These are phyloP conservation scores for Centrocercus urophasianus DNA, from an alignment of 2,113 vertebrate genomes.

Conservation along the genomic window DNA sequence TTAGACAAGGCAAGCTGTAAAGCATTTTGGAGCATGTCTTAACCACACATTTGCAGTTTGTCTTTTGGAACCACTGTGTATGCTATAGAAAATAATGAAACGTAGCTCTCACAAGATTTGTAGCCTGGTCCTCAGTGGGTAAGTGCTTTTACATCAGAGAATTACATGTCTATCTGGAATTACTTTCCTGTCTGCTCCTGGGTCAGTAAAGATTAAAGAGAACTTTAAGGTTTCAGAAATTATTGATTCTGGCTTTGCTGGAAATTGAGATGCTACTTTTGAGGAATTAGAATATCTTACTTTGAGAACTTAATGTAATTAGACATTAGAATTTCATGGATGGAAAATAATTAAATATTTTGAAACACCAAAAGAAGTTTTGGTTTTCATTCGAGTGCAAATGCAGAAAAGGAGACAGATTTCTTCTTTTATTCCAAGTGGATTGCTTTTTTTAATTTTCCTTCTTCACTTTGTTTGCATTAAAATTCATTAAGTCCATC, in stretches of 20 bases:
- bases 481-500: not conserved
- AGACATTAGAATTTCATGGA: not conserved
- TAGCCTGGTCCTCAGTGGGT: not conserved
- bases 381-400: not conserved
- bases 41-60: not conserved
- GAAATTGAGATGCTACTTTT: not conserved
- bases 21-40: not conserved
- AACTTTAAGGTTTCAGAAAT: not conserved
- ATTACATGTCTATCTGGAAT: not conserved
- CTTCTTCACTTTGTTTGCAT: not conserved
- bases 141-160: not conserved
- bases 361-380: not conserved
- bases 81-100: not conserved
- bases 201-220: not conserved
- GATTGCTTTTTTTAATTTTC: not conserved
- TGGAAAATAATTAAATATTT: not conserved
- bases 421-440: not conserved
- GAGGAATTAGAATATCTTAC: not conserved
- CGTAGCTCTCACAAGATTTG: not conserved
- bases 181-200: not conserved
- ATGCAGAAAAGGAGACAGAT: not conserved
- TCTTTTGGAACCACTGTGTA: not conserved
- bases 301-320: not conserved
- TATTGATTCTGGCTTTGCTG: not conserved
- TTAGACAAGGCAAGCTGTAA: not conserved